Evolutionary conservation across 2,888 invertebrate genomes (phyloP), one percentile per base, ranked within the genome.

Genomic region (Megalurothrips usitatus): DNA sequence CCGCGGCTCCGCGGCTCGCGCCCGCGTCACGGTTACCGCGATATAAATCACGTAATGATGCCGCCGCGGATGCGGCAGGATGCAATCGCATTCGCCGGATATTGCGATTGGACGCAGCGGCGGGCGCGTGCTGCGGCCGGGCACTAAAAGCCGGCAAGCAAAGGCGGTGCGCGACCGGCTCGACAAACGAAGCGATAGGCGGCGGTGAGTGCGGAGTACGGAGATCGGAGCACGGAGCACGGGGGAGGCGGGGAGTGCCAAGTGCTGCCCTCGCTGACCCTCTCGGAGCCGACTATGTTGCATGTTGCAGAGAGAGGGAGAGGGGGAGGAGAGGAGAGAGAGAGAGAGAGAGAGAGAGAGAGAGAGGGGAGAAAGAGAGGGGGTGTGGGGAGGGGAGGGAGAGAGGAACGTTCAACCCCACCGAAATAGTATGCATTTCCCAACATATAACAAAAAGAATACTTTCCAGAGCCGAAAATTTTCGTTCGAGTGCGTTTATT

Each of bases 31-130:
- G 34, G 3, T 43, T 43, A 43, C 34, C 3, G 6, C 34, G 34
- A 4, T n/a, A 75, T 75, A 75, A 75, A 75, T 75, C 68, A 75
- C 23, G 26, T 19, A 58, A 58, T 19, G 14, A 19, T 58, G 14
- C 58, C 19, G 19, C 6, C 19, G 58, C 0, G 14, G 58, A 17
- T 17, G 19, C 58, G 6, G 11, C 14, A 58, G 58, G 58, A 58
- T 58, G 58, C n/a, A n/a, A n/a, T n/a, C n/a, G 23, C 26, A 26
- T 58, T 58, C 58, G 26, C 68, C 68, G 68, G 68, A 75, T 75
- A 75, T 75, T 75, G 68, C 68, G 12, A 75, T 75, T 75, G 23
- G 68, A 75, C 68, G 68, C 68, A 75, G 8, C 12, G 10, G 26
- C 26, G 6, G 19, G 58, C 58, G 2, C 34, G 34, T 0, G 6